Base-by-base conservation (phyloP, 2,888 invertebrate species). In the Amphipoea oculea region DNA sequence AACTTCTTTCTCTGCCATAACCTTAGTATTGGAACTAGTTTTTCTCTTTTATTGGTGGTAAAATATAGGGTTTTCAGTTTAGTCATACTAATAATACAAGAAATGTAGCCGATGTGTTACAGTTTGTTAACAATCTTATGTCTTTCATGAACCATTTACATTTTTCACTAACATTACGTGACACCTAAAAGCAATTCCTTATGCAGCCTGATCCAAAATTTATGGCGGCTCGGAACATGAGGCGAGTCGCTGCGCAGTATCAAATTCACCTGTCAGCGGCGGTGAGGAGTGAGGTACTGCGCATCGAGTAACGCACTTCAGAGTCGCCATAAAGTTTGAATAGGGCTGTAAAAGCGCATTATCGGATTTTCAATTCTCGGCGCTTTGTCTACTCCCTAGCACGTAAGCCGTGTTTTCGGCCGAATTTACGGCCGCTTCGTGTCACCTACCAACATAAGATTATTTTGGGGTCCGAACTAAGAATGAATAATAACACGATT, bases 61-160 rank as follows among this genome's bases (percentile, higher is more conserved):
- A 36, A 75, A 60, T 75, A 36, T 75, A 36, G 14, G 42, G 36
- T 54, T 63, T 29, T 42, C 42, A 40, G 65, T 40, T 65, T 7
- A 45, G 20, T 60, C 62, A 12, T 57, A 57, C 57, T 57, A 1
- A 1, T 57, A n/a, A 14, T 45, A 11, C 40, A 36, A 29, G 11
- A 42, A 78, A 23, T 7, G 1, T n/a, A 36, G 7, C 20, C 4
- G 5, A 71, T 36, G 48, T 48, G 68, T 51, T 60, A 45, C 11
- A 63, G 29, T 82, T 48, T 73, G 29, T 51, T 78, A 86, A 83
- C 63, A 67, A 76, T 71, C 29, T 29, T 68, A 60, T 66, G 42
- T 78, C 9, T 75, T 66, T 65, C 29, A 65, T 36, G 51, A 69
- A 73, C 45, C 20, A 42, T 73, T 45, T 36, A 17, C 3, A 23